phyloP scores from a whole-genome alignment of 1,140 invertebrate species.

The Habropoda laboriosa region DNA sequence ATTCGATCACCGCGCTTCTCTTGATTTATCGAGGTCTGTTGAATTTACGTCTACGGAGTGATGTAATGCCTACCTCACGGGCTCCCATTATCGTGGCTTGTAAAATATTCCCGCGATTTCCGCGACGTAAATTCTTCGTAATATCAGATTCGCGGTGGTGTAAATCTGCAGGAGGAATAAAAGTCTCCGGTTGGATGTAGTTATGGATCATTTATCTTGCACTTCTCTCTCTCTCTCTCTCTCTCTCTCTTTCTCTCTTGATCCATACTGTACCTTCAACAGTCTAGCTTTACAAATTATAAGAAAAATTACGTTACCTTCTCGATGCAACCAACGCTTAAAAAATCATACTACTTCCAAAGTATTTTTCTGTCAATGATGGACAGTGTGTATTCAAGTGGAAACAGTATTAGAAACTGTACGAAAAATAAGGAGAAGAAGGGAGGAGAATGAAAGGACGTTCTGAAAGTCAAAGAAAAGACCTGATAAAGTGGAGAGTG shows the following conservation, averaged over 20 bases:
- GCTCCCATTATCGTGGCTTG: not conserved
- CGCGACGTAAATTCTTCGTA: not conserved
- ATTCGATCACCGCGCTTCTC: not conserved
- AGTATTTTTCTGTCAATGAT: too few species aligned
- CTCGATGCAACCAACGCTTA: too few species aligned
- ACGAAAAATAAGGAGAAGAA: too few species aligned
- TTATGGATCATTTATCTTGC: not conserved
- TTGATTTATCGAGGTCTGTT: not conserved
- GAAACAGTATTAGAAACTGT: too few species aligned
- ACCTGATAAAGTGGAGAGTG: too few species aligned
- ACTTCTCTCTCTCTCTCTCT: not conserved
- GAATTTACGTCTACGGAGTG: not conserved
- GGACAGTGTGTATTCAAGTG: too few species aligned
- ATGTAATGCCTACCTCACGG: not conserved
- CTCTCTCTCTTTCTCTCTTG: not conserved
- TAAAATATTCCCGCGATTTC: not conserved
- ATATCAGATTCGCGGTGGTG: not conserved
- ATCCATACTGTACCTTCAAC: too few species aligned
- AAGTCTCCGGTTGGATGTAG: not conserved
- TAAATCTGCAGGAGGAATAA: not conserved
- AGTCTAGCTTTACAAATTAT: too few species aligned
- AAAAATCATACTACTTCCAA: too few species aligned
- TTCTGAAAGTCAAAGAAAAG: too few species aligned
- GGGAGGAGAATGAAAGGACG: too few species aligned
- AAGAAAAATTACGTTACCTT: too few species aligned